Evolutionary conservation across 2,797 vertebrate species (phyloP), one percentile per base, ranked within the genome.

Genomic region (Scomberomorus guttatus): DNA sequence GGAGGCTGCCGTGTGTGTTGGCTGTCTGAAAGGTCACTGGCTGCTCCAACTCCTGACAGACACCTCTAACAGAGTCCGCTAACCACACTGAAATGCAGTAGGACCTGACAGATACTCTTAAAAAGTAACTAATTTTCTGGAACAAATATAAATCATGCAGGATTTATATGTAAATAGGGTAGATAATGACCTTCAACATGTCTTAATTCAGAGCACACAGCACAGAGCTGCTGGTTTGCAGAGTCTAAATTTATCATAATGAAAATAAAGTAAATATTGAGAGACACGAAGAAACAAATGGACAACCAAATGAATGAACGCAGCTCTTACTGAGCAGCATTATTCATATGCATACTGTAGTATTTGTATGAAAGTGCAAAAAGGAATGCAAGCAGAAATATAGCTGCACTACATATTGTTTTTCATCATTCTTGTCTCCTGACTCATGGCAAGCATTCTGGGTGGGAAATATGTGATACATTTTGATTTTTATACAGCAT

Each of bases 11-110:
- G 58, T 73, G 64, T 80, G 79, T 66, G 76, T 76, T 81, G 62
- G 67, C 76, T 66, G 68, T 86, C 67, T 77, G 66, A 90, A 90
- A 93, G 92, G 92, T 93, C 90, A 92, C 61, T 51, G 42, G 44
- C 67, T 69, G 81, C 72, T 76, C 46, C 58, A 54, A 18, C 74
- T 46, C 27, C 76, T 74, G 54, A 77, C 81, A 80, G 68, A 59
- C 76, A 78, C 51, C 46, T 79, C 77, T 14, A 70, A 51, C 51
- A 20, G 61, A 80, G 71, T 9, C 2, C 0, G 60, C 42, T 50
- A 50, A 72, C 62, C 56, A 68, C 13, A 6, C 54, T 32, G 42
- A 52, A 34, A 67, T 44, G 54, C 52, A 80, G 67, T 51, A 18
- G 29, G 39, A 62, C 52, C 27, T 69, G 75, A 79, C 68, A 74